Conservation (phyloP, 2,797 vertebrate genomes). For the Trachops cirrhosus region DNA sequence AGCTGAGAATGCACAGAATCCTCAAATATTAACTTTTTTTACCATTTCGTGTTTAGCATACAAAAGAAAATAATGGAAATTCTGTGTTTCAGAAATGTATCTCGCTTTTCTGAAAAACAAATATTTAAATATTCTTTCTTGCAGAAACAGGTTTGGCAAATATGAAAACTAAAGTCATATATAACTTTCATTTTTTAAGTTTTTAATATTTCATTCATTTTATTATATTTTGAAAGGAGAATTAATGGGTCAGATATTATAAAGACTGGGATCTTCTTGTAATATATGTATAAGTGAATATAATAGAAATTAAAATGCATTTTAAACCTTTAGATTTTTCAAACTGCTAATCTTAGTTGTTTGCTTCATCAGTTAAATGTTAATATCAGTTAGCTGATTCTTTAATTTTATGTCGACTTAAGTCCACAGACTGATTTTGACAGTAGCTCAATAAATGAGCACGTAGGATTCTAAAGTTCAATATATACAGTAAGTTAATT, state of each 20-base stretch:
- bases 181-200: not conserved
- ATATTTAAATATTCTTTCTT: not conserved
- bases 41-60: not conserved
- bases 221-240: not conserved
- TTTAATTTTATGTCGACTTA: not conserved
- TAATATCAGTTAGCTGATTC: not conserved
- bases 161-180: not conserved
- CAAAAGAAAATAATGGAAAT: not conserved
- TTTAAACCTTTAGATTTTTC: conserved; percentile 22
- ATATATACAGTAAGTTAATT: not conserved
- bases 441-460: not conserved
- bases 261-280: not conserved
- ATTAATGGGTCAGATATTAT: not conserved
- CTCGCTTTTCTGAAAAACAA: not conserved
- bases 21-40: not conserved
- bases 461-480: not conserved
- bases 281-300: not conserved
- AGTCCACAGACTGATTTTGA: not conserved
- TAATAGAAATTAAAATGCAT: not conserved
- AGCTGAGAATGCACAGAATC: not conserved
- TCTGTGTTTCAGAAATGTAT: not conserved
- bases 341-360: not conserved
- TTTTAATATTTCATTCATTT: not conserved
- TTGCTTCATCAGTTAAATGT: not conserved
- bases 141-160: not conserved